These are phyloP conservation scores for Falco peregrinus DNA, from an alignment of 2,797 vertebrate species.

Conservation along the genomic window DNA sequence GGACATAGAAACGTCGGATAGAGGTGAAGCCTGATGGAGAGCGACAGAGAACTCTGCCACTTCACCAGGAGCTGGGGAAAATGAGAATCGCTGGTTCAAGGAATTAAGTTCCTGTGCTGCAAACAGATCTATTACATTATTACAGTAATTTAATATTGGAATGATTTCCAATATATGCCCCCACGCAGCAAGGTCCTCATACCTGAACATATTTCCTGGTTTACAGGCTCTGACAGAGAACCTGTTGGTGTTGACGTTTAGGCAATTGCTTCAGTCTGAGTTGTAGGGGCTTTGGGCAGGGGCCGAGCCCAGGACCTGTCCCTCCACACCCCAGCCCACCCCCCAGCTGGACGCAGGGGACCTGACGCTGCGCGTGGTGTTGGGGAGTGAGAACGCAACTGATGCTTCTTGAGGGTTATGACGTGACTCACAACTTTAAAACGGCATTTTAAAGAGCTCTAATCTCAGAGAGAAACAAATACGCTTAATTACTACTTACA, in stretches of 20 bases:
- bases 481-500: not conserved
- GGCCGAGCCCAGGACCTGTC: not conserved
- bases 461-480: not conserved
- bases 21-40: not conserved
- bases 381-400: accelerated
- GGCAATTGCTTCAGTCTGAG: not conserved
- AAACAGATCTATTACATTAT: not conserved
- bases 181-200: accelerated
- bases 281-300: accelerated
- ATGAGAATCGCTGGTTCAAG: not conserved
- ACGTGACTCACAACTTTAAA: accelerated
- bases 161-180: not conserved
- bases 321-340: accelerated
- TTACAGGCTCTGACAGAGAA: not conserved
- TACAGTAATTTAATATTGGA: not conserved
- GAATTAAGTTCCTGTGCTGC: not conserved
- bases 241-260: accelerated
- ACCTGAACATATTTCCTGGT: accelerated
- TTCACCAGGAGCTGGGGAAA: not conserved
- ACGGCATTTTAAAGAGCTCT: not conserved
- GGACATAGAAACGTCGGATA: accelerated
- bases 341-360: not conserved
- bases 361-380: accelerated
- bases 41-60: not conserved
- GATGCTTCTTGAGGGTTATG: not conserved